Base-by-base conservation (phyloP, 2,888 invertebrate species). In the Girardia tigrina region DNA sequence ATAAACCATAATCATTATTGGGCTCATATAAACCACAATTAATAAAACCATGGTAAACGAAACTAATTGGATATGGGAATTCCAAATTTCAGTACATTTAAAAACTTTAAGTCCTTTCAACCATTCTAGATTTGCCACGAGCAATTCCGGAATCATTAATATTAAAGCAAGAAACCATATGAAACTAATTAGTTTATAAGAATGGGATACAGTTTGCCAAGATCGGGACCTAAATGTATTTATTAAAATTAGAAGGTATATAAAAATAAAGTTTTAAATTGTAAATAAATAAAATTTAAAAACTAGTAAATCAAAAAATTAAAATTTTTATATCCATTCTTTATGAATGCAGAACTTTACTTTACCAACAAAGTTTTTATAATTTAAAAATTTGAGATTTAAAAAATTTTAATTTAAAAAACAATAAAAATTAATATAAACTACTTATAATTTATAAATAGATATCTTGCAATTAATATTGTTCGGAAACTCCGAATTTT, bases 61-160 rank as follows among this genome's bases (percentile, higher is more conserved):
- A 71, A 71, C 6, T 12, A 28, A 28, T 27, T 26, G 20, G 27
- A 28, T 26, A 12, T 28, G 27, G 20, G 6, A 26, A n/a, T 12
- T 27, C 71, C 71, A 71, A n/a, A 26, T 28, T 71, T 71, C 71
- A 12, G 28, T 71, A n/a, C 71, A 71, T 71, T 71, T 71, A 28
- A 6, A 71, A 4, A 71, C 71, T 71, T 71, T 27, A 6, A 71
- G 28, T 28, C 71, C 71, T 14, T 28, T 28, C 20, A 71, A 23
- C 71, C 71, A 71, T 6, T 71, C 27, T n/a, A 71, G 16, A 28
- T 71, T 27, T n/a, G 28, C n/a, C 4, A 71, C 71, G 26, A 71
- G 27, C 2, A 28, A 27, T 4, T 26, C 28, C 2, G 71, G 71
- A 28, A 71, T 12, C 71, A 71, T 71, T 28, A 71, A 6, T 28